Percentiles rank a stretch among this genome's conserved stretches.
phyloP scores from a whole-genome alignment of 1,140 invertebrate species.

The Anagrus nilaparvatae region DNA sequence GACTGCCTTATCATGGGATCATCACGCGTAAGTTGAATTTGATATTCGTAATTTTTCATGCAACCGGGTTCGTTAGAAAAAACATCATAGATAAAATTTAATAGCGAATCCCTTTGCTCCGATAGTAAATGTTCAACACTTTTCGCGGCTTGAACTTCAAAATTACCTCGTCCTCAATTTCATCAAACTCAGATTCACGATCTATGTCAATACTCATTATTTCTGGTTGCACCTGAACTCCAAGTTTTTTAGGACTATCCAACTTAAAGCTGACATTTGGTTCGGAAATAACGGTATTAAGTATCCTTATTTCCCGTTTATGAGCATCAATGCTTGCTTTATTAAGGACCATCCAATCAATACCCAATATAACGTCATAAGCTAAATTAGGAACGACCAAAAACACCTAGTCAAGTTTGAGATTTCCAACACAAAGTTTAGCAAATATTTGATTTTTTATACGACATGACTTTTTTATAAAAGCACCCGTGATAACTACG shows the following conservation, averaged over 20 bases:
- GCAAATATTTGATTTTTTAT: background rate
- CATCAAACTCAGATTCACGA: too few relatives aligned
- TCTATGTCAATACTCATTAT: too few relatives aligned
- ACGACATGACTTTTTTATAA: background rate
- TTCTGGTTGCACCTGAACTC: too few relatives aligned
- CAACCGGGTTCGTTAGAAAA: too few relatives aligned
- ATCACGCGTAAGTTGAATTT: too few relatives aligned
- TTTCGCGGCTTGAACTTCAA: too few relatives aligned
- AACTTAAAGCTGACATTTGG: background rate
- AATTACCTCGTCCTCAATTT: too few relatives aligned
- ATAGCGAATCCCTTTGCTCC: too few relatives aligned
- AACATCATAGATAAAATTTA: too few relatives aligned
- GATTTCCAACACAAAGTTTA: background rate
- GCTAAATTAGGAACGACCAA: background rate
- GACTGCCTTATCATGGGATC: too few relatives aligned
- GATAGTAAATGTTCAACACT: too few relatives aligned
- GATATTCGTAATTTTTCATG: too few relatives aligned
- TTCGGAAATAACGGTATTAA: background rate
- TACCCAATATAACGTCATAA: background rate
- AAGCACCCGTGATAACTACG: background rate
- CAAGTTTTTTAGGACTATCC: background rate
- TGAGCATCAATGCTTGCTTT: background rate
- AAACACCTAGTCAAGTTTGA: background rate
- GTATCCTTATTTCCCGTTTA: background rate
- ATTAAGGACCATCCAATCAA: background rate